A percentile compares a stretch with the other conserved stretches of the same genome.
Evolutionary conservation across 2,888 invertebrate genomes (phyloP).

Genomic region (Drosophila peninsularis): DNA sequence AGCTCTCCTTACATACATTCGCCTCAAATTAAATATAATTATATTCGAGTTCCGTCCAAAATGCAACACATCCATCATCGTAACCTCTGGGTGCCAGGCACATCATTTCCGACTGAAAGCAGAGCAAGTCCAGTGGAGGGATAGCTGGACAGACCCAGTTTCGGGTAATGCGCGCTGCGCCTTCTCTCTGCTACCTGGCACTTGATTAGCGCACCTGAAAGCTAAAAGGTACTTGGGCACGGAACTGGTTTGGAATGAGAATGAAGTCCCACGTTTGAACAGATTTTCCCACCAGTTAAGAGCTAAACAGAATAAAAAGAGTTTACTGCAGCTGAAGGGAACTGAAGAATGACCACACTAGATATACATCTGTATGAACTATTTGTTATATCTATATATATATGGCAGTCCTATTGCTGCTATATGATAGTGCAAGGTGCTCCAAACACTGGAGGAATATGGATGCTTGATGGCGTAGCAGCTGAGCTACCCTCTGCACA

Average conservation of each 20-base stretch:
- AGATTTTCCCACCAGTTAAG: constrained; percentile 15
- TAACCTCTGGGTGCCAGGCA: constrained; percentile 18
- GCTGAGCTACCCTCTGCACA: background rate
- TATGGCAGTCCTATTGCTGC: too few relatives aligned
- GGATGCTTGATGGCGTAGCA: background rate
- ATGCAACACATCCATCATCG: constrained; percentile 56
- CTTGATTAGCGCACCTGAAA: constrained; percentile 45
- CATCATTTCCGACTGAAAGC: constrained; percentile 18
- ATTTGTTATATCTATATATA: too few relatives aligned
- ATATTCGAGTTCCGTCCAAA: constrained; percentile 51
- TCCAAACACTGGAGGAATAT: background rate
- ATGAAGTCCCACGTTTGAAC: constrained; percentile 5
- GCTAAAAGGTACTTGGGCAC: constrained; percentile 56
- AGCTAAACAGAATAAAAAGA: background rate
- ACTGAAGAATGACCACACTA: background rate
- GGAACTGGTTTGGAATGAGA: constrained; percentile 49
- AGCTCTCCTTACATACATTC: constrained; percentile 61
- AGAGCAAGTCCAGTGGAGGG: constrained; percentile 1
- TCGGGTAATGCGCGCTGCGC: constrained; percentile 21
- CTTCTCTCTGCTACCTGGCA: constrained; percentile 27
- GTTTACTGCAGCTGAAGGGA: background rate
- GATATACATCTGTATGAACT: background rate
- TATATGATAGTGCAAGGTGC: too few relatives aligned
- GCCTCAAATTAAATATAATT: constrained; percentile 76
- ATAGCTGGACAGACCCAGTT: constrained; percentile 21